These are phyloP conservation scores for Leptinotarsa juncta DNA, from an alignment of 2,888 invertebrate genomes.

Conservation along the genomic window DNA sequence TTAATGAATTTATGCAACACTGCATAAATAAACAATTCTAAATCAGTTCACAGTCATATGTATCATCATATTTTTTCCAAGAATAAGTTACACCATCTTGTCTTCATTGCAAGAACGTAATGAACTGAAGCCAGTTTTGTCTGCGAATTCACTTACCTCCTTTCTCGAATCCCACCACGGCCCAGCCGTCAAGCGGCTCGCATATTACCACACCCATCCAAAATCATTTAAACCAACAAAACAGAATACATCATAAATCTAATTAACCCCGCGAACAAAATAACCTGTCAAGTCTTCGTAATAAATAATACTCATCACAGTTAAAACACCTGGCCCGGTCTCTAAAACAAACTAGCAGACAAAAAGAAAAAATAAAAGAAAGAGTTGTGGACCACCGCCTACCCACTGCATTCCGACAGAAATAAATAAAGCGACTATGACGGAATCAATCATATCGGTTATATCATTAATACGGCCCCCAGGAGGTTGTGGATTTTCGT, in stretches of 20 bases:
- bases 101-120: background rate
- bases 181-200: constrained; percentile 19
- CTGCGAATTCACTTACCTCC: constrained; percentile 1
- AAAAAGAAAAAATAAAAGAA: constrained; percentile 35
- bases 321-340: constrained; percentile 56
- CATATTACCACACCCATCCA: constrained; percentile 53
- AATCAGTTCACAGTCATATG: no score
- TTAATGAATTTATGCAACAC: no score
- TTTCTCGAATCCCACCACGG: constrained; percentile 1
- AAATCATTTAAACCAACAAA: constrained; percentile 60
- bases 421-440: constrained; percentile 34
- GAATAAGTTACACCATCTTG: background rate
- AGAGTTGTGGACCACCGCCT: constrained; percentile 31
- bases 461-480: constrained; percentile 49
- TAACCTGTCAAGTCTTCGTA: constrained; percentile 61
- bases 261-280: constrained; percentile 64
- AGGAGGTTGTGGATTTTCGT: constrained; percentile 42
- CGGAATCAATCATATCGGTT: constrained; percentile 51
- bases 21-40: no score
- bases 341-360: constrained; percentile 41
- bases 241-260: constrained; percentile 63
- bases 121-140: background rate
- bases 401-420: constrained; percentile 13
- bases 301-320: constrained; percentile 59
- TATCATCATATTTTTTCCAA: no score